Evolutionary conservation across 2,888 invertebrate genomes (phyloP).

Genomic region (Pristionchus mayeri): DNA sequence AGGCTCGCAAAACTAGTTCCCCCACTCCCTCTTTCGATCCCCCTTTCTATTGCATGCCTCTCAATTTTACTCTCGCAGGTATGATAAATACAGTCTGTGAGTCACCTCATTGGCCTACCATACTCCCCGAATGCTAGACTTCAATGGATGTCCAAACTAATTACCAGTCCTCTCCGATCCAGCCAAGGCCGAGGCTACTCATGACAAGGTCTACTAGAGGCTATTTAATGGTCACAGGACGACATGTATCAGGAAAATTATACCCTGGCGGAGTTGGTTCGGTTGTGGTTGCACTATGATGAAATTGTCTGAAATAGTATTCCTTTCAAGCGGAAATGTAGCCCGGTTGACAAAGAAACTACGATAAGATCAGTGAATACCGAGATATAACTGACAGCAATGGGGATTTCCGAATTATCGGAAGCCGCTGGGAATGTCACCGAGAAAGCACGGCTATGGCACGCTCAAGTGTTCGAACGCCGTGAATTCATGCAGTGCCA

Average conservation of each 20-base stretch:
- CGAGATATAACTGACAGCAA: too few relatives aligned
- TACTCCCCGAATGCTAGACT: background rate
- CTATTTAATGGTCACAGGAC: background rate
- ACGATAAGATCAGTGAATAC: background rate
- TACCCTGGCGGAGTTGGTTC: background rate
- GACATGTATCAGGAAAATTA: background rate
- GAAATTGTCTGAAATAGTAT: background rate
- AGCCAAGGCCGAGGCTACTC: background rate
- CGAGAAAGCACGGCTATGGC: conserved; percentile 51
- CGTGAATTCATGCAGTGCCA: conserved; percentile 71
- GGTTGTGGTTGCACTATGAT: background rate
- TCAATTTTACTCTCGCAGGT: background rate
- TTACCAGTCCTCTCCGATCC: background rate
- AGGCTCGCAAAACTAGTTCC: conserved; percentile 47
- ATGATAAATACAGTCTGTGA: background rate
- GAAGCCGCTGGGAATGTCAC: conserved; percentile 49
- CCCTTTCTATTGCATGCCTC: background rate
- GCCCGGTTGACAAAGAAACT: background rate
- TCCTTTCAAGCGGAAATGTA: background rate
- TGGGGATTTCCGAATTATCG: background rate
- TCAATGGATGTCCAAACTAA: background rate
- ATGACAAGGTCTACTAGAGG: background rate
- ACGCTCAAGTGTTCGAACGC: conserved; percentile 46
- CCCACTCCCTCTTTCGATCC: conserved; percentile 17
- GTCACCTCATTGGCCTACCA: background rate